These are phyloP conservation scores for Nematolebias whitei DNA, from an alignment of 2,113 vertebrate species.

Conservation along the genomic window DNA sequence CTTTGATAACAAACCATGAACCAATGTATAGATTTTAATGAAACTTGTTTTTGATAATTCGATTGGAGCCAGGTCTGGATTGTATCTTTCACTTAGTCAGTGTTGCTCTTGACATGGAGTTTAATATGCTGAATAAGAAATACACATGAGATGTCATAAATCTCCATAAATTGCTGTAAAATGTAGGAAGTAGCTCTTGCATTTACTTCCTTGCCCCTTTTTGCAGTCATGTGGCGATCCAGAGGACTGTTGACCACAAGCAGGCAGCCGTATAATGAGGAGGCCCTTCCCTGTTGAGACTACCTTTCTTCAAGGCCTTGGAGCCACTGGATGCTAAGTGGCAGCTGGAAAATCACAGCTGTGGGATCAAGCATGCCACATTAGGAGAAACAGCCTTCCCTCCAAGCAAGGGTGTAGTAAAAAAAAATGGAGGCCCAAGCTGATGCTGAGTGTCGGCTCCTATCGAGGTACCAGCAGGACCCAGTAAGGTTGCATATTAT, in stretches of 20 bases:
- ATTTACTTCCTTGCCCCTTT: constrained; percentile 7
- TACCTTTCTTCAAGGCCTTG: constrained; percentile 69
- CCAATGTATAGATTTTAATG: too few relatives aligned
- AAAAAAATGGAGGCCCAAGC: constrained; percentile 23
- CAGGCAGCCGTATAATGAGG: constrained; percentile 54
- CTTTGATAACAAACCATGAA: too few relatives aligned
- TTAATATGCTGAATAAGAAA: not conserved
- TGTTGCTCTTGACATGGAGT: not conserved
- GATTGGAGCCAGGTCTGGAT: too few relatives aligned
- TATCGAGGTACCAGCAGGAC: not conserved
- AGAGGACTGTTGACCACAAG: constrained; percentile 47
- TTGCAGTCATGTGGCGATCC: constrained; percentile 48
- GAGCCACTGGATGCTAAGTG: constrained; percentile 69
- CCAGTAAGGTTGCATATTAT: constrained; percentile 23
- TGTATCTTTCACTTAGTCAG: not conserved
- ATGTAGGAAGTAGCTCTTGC: not conserved
- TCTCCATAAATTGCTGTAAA: not conserved
- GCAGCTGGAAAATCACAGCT: constrained; percentile 79
- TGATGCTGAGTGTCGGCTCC: constrained; percentile 3
- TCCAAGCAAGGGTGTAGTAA: constrained; percentile 41
- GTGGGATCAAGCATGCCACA: constrained; percentile 67
- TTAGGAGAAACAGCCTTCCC: constrained; percentile 52
- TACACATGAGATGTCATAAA: not conserved
- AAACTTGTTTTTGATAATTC: too few relatives aligned
- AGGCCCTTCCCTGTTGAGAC: constrained; percentile 65